Conservation (phyloP, 2,797 vertebrate genomes). For the Sebastes hubbsi region DNA sequence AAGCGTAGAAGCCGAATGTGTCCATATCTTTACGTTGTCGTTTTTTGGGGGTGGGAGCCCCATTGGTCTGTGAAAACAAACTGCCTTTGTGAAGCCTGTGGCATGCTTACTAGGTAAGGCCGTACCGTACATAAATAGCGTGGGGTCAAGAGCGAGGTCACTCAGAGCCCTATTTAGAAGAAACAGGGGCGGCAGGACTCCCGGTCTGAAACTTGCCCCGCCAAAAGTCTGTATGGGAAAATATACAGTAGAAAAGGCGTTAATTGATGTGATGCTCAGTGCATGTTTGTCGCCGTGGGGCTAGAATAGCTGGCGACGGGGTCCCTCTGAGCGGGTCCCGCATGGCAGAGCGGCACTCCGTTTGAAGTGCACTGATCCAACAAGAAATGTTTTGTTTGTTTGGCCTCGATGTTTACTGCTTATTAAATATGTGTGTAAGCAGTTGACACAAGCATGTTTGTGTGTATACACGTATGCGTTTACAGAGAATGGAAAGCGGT, state of each 20-base stretch:
- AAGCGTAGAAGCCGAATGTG: background rate
- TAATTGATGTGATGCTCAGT: slow-evolving; percentile 36
- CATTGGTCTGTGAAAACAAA: slow-evolving; percentile 47
- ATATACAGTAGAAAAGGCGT: slow-evolving; percentile 10
- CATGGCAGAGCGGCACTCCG: background rate
- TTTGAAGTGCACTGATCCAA: slow-evolving; percentile 38
- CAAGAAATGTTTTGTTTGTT: slow-evolving; percentile 51
- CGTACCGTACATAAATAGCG: slow-evolving; percentile 18
- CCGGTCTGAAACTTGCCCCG: background rate
- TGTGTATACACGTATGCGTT: background rate
- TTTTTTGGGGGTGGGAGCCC: background rate
- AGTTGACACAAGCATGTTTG: slow-evolving; percentile 34
- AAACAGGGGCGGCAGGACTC: background rate
- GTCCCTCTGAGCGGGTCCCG: slow-evolving; percentile 1
- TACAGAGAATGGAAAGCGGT: background rate
- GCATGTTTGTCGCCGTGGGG: background rate
- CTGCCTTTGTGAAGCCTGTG: slow-evolving; percentile 36
- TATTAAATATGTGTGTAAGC: slow-evolving; percentile 39
- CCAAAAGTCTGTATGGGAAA: slow-evolving; percentile 29
- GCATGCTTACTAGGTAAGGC: background rate
- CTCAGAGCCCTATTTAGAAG: slow-evolving; percentile 3
- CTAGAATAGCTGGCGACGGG: background rate
- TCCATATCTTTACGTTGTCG: background rate
- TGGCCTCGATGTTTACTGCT: slow-evolving; percentile 46
- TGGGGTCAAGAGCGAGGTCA: background rate